Evolutionary conservation across 2,113 vertebrate species (phyloP), one percentile per base, ranked within the genome.

Genomic region (Hymenochirus boettgeri): DNA sequence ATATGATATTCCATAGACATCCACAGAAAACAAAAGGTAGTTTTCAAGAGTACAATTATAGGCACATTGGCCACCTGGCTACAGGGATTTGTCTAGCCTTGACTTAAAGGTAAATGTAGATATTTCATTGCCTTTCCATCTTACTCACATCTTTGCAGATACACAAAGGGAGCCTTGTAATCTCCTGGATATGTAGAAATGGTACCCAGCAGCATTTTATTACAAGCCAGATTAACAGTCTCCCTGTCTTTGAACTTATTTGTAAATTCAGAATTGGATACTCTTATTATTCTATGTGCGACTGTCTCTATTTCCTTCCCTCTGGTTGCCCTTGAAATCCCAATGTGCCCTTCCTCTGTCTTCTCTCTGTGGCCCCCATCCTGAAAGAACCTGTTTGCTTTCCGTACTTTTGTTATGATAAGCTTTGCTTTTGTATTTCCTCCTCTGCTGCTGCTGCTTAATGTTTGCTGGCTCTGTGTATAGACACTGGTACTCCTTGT

Each of bases 401-500:
- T 66, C 55, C 64, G 33, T 58, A 19, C 64, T 25, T 25, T 58
- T 58, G 64, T 58, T 58, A 58, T 57, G 54, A 58, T 66, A 66
- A 47, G 45, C 21, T 58, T 58, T 58, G 31, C 35, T 42, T 66
- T 66, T 59, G 63, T 66, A 51, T 47, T 46, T 46, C 52, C 62
- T 39, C 52, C 22, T 21, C 15, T n/a, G 42, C 42, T 17, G 22
- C n/a, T 6, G 27, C 55, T 48, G 7, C 55, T 66, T 66, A 56
- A 58, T 66, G 46, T 66, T 66, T 27, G 64, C 64, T 51, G 47
- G 45, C 55, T 66, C 29, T 57, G 55, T 58, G 21, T 29, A 37
- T 45, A 51, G 45, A 66, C 64, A 66, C 64, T 66, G 64, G 64
- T 66, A 33, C 55, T 47, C 60, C 50, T 70, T 70, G 65, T 61